Percentiles rank a stretch among this genome's conserved stretches.
phyloP scores from a whole-genome alignment of 1,140 invertebrate species.

The Armadillidium nasatum region DNA sequence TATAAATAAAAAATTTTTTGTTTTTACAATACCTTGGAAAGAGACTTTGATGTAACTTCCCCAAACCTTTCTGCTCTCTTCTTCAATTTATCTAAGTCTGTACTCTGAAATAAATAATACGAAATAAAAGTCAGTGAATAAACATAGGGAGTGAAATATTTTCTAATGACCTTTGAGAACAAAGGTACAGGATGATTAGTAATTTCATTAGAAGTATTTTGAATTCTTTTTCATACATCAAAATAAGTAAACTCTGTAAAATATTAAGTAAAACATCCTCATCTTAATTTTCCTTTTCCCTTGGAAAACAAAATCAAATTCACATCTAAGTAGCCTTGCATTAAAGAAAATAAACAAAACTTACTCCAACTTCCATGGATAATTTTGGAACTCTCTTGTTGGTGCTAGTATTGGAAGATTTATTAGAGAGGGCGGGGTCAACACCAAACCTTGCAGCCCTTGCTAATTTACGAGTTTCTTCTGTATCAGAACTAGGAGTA shows the following conservation, averaged over 20 bases:
- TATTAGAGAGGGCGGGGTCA: background rate
- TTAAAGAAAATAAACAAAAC: background rate
- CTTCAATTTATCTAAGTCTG: slow-evolving; percentile 26
- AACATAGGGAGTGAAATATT: too few species aligned
- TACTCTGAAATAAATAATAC: slow-evolving; percentile 12
- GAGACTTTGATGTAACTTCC: slow-evolving; percentile 24
- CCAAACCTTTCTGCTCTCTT: slow-evolving; percentile 28
- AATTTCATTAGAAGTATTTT: too few species aligned
- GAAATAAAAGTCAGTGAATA: too few species aligned
- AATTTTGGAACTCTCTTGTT: slow-evolving; percentile 22
- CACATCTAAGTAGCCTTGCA: too few species aligned
- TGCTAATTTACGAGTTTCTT: background rate
- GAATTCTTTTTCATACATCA: too few species aligned
- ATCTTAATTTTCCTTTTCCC: too few species aligned
- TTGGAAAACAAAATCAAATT: too few species aligned
- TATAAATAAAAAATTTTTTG: too few species aligned
- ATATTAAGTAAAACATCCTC: too few species aligned
- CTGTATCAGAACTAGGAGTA: background rate
- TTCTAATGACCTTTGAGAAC: too few species aligned
- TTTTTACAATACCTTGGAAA: slow-evolving; percentile 24
- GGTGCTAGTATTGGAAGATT: background rate
- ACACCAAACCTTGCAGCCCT: slow-evolving; percentile 27
- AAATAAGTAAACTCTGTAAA: too few species aligned
- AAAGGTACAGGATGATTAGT: too few species aligned
- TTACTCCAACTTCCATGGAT: slow-evolving; percentile 27